phyloP scores from a whole-genome alignment of 2,797 vertebrate species.

The Oophaga sylvatica region DNA sequence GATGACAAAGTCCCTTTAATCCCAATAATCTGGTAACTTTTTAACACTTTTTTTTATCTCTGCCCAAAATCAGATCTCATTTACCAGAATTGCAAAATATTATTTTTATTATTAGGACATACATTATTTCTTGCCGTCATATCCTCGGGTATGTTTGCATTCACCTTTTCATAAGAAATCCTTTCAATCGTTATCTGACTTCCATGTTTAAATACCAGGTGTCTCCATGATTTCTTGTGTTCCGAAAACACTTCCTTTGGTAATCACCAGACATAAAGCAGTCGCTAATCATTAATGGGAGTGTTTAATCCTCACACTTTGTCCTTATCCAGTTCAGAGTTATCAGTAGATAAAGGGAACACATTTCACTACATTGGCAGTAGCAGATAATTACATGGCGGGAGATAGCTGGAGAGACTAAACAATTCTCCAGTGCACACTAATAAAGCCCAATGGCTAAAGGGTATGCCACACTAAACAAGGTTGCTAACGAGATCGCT shows the following conservation, averaged over 20 bases:
- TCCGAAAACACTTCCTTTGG: constrained; percentile 49
- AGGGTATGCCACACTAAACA: no score
- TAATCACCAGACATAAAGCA: constrained; percentile 50
- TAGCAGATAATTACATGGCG: constrained; percentile 23
- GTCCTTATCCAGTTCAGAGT: constrained; percentile 10
- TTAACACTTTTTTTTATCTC: background rate
- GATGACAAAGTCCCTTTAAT: background rate
- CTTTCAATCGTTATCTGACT: constrained; percentile 42
- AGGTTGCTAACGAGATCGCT: no score
- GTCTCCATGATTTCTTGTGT: constrained; percentile 45
- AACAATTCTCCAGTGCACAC: constrained; percentile 8
- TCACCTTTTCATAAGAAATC: constrained; percentile 18
- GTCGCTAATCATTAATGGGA: constrained; percentile 54
- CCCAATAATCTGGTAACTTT: background rate
- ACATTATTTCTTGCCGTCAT: background rate
- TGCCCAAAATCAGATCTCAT: background rate
- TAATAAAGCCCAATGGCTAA: background rate
- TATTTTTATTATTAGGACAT: background rate
- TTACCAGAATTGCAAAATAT: background rate
- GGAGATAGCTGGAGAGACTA: background rate
- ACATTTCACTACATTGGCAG: constrained; percentile 30
- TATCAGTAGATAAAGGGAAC: constrained; percentile 29
- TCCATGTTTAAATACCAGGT: constrained; percentile 53
- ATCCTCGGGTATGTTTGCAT: constrained; percentile 11
- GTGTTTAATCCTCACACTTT: background rate